Evolutionary conservation across 2,888 invertebrate genomes (phyloP), one percentile per base, ranked within the genome.

Genomic region (Ectobius pallidus): DNA sequence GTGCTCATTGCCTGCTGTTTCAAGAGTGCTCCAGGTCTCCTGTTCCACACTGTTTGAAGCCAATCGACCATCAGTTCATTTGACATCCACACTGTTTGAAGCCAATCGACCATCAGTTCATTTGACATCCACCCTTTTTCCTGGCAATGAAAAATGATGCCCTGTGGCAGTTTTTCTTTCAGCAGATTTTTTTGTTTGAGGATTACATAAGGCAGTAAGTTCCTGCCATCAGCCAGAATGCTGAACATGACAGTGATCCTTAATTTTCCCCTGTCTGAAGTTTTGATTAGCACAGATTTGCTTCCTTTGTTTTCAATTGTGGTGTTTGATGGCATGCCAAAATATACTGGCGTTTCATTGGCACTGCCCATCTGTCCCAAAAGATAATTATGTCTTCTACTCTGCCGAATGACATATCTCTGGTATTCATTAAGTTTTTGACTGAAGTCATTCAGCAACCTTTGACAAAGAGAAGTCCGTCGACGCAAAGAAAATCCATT

Each of bases 21-120:
- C 16, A 65, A n/a, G n/a, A n/a, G n/a, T 16, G 70, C 71, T 11
- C 63, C 73, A 30, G 74, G 71, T 34, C 71, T 44, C 63, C 42
- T 3, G 18, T 16, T 2, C 65, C 16, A 65, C 9, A 65, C 65
- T 39, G 39, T 65, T 4, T n/a, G 65, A 22, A 73, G 49, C 75
- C 76, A 75, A 42, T 76, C 75, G 30, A 69, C 32, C 69, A 76
- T 63, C 27, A 76, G 34, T 18, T 75, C 70, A 9, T 46, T 68
- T 27, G 73, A 71, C 73, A 75, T 74, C 74, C 75, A 75, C 16
- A 71, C 74, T 44, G 74, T 75, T 11, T 72, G 65, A 22, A 73
- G 49, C 75, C 76, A 75, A 42, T 76, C 75, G 30, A 69, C 32
- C 69, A 76, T 63, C 27, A 76, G 34, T 18, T 75, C 70, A 9